Base-by-base conservation (phyloP, 2,888 invertebrate genomes). In the Cataglyphis altisquamis region DNA sequence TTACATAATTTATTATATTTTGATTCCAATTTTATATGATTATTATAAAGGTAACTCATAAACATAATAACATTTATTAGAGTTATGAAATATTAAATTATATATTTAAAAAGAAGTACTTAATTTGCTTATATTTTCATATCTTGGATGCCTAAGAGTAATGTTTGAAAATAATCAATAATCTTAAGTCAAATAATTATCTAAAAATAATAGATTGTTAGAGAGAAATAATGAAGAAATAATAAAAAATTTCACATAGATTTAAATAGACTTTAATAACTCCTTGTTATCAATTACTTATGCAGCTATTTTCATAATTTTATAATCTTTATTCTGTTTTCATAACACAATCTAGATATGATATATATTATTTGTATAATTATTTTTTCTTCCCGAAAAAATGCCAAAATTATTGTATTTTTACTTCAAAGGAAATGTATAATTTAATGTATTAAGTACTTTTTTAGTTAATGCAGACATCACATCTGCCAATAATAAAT, bases 11-110 rank as follows among this genome's bases (percentile, higher is more conserved):
- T 52, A 36, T 63, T 78, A 75, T 48, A 87, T 75, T 72, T 60
- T 21, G 36, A 62, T 57, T 75, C 10, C 29, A 80, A 52, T 87
- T 87, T 70, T 82, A 25, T 82, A 83, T n/a, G 9, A 77, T 66
- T 84, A 52, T 72, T 78, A 32, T 57, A 45, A 60, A 64, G 10
- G 62, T 67, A 62, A 70, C 36, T 57, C 55, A 41, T 29, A 70
- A 55, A 39, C 77, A 83, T 70, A 82, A 21, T 45, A 73, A 70
- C 10, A 21, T 70, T 75, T 57, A 52, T 86, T 80, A 75, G 70
- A 36, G 63, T 60, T 15, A 57, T 21, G 21, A 18, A 32, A 45
- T 73, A 67, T 48, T 64, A 80, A 72, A 77, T 62, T n/a, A 52
- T 62, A 21, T 60, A 41, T 72, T n/a, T 80, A 48, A 52, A 36